phyloP scores from a whole-genome alignment of 2,888 invertebrate genomes.

The Torymus tubicola region DNA sequence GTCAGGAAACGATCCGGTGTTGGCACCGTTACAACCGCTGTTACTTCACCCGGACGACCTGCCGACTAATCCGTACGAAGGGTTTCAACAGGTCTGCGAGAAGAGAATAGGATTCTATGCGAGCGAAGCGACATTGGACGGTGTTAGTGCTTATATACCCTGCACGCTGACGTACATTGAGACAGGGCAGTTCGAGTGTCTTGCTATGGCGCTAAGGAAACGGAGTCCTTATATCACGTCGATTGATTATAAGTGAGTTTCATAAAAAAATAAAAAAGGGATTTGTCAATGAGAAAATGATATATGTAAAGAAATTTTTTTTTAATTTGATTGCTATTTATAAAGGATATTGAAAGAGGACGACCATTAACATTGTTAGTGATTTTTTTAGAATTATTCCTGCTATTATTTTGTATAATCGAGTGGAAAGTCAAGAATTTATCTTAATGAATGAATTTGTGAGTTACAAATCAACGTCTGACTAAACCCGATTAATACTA shows the following conservation, averaged over 20 bases:
- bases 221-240: constrained; percentile 65
- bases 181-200: constrained; percentile 62
- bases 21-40: constrained; percentile 58
- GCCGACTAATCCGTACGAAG: constrained; percentile 60
- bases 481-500: no score
- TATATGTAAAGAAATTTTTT: no score
- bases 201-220: constrained; percentile 63
- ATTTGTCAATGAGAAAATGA: no score
- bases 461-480: no score
- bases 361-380: no score
- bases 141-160: constrained; percentile 56
- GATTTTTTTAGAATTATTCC: no score
- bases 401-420: no score
- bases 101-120: constrained; percentile 65
- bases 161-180: constrained; percentile 64
- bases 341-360: no score
- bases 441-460: no score
- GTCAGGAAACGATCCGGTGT: constrained; percentile 56
- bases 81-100: constrained; percentile 66
- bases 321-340: no score
- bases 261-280: background rate
- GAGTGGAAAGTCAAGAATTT: no score
- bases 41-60: constrained; percentile 60
- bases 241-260: constrained; percentile 64
- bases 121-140: constrained; percentile 61